These are phyloP conservation scores for Oreotrochilus melanogaster DNA, from an alignment of 2,113 vertebrate genomes.

Conservation along the genomic window DNA sequence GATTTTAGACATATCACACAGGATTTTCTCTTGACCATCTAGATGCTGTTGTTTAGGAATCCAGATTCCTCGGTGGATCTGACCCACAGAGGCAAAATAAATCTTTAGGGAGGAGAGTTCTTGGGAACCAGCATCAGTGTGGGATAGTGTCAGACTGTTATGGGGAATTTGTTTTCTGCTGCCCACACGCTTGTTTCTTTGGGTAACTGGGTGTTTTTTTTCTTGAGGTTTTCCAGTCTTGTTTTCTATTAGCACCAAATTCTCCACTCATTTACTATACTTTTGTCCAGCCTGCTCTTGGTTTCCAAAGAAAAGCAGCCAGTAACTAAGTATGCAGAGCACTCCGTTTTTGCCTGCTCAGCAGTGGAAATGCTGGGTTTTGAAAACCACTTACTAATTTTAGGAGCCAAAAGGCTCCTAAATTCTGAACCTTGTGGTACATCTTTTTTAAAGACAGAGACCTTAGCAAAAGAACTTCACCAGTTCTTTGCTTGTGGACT, in stretches of 20 bases:
- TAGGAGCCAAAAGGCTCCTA: slow-evolving; percentile 56
- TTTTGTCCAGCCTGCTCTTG: slow-evolving; percentile 49
- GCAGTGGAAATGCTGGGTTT: slow-evolving; percentile 73
- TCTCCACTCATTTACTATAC: slow-evolving; percentile 42
- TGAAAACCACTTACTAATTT: slow-evolving; percentile 74
- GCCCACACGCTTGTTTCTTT: background rate
- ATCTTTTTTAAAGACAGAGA: slow-evolving; percentile 24
- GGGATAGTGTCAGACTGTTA: background rate
- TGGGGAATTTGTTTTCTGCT: slow-evolving; percentile 6
- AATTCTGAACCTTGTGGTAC: slow-evolving; percentile 58
- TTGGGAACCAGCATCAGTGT: background rate
- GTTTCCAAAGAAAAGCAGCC: slow-evolving; percentile 61
- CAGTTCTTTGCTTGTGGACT: background rate
- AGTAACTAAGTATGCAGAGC: slow-evolving; percentile 15
- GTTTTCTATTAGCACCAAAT: slow-evolving; percentile 57
- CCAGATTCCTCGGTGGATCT: background rate
- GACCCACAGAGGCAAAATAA: background rate
- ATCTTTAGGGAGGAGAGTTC: background rate
- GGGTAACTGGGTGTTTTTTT: slow-evolving; percentile 22
- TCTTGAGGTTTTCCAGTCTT: slow-evolving; percentile 53
- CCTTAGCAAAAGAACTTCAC: slow-evolving; percentile 15
- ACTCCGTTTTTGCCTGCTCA: slow-evolving; percentile 55
- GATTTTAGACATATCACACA: background rate
- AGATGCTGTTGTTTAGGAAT: background rate
- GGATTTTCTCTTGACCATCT: background rate